Conservation (phyloP, 2,888 invertebrate genomes). For the Drosophila greeni region DNA sequence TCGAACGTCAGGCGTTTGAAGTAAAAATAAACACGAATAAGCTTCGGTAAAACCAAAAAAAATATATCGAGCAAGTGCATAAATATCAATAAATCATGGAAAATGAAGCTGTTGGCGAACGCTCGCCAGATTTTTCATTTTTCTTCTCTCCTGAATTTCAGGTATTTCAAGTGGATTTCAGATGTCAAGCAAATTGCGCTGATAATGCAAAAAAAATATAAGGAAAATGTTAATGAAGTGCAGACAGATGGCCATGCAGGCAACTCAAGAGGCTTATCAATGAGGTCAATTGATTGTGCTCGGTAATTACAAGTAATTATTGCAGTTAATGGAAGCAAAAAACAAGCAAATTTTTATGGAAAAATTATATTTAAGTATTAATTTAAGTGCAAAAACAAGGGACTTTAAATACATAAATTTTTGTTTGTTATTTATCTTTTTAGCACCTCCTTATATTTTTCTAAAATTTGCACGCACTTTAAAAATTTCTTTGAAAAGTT, state of each 20-base stretch:
- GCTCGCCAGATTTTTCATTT: constrained; percentile 11
- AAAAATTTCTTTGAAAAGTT: not conserved
- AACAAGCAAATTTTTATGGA: no score
- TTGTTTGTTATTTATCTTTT: no score
- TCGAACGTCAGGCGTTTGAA: constrained; percentile 38
- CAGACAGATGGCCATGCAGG: constrained; percentile 18
- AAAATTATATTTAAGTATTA: no score
- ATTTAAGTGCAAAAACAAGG: no score
- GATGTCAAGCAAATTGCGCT: constrained; percentile 13
- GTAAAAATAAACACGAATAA: constrained; percentile 59
- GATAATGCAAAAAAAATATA: constrained; percentile 20
- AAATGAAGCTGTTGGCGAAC: constrained; percentile 17
- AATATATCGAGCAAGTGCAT: constrained; percentile 48
- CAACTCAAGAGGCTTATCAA: constrained; percentile 22
- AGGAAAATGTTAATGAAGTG: not conserved
- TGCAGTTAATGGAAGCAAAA: not conserved
- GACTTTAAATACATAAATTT: no score
- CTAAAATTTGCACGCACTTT: not conserved
- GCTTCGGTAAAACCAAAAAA: constrained; percentile 2
- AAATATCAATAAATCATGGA: constrained; percentile 67
- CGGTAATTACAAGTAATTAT: constrained; percentile 6
- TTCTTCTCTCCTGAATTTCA: constrained; percentile 27
- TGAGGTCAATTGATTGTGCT: constrained; percentile 16
- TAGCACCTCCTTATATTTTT: no score
- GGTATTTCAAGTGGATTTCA: constrained; percentile 17